Evolutionary conservation across 2,797 vertebrate species (phyloP), one percentile per base, ranked within the genome.

Genomic region (Lutjanus campechanus): DNA sequence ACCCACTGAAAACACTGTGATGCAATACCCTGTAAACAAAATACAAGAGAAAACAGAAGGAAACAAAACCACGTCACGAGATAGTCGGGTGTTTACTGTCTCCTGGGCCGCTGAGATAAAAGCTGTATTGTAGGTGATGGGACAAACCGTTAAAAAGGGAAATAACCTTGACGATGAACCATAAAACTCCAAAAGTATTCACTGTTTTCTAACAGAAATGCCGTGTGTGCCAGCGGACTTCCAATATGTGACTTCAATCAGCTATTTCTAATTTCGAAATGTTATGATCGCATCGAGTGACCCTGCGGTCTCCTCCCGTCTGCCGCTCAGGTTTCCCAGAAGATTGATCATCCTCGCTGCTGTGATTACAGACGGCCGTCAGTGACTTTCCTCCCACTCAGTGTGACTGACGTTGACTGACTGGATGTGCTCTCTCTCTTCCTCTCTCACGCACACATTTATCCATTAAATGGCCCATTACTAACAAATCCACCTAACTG

Each of bases 301-400:
- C 36, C 17, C 16, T 25, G 8, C 51, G 41, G 59, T 41, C 44
- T 69, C 68, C n/a, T 49, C 44, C 54, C 59, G 70, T 84, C 80
- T 75, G 61, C 41, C 29, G 67, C 36, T 5, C 51, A 77, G 73
- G 44, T 79, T 75, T 76, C 62, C 46, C 65, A 73, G 36, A 69
- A 25, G 69, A 75, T 22, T 29, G 63, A 82, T 79, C 73, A 36
- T 40, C 7, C 8, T 68, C 2, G 11, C 22, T 56, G 60, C 11
- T 40, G 68, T 77, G 76, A 69, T 82, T 74, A 86, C 81, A 76
- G 55, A 62, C 13, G 16, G 46, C 46, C 61, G 60, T 65, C 44
- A 5, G 64, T 36, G 69, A 70, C 80, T 73, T 76, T 46, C 50
- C 63, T 73, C 60, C 54, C 63, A 40, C 50, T 56, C 73, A 65